Percentiles rank a stretch among this genome's conserved stretches.
Conservation (phyloP, 1,140 invertebrate genomes). For the Zaprionus vittiger region DNA sequence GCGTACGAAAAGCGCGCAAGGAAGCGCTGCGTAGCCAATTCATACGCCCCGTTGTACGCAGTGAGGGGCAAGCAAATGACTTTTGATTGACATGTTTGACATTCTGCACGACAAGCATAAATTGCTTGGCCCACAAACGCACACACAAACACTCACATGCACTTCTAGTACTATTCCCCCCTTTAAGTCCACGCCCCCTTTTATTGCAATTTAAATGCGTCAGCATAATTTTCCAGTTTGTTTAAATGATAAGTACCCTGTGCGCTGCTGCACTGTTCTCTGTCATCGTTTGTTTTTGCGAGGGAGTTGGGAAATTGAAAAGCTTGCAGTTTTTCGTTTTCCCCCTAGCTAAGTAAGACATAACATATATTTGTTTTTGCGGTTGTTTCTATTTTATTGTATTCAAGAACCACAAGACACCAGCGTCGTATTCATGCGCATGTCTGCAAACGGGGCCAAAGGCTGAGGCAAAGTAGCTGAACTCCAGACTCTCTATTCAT, state of each 20-base stretch:
- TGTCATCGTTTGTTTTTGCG: slow-evolving; percentile 21
- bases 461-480: slow-evolving; percentile 30
- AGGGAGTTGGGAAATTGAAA: slow-evolving; percentile 40
- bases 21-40: slow-evolving; percentile 41
- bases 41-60: slow-evolving; percentile 53
- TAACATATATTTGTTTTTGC: slow-evolving; percentile 27
- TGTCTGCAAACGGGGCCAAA: slow-evolving; percentile 31
- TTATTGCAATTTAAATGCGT: slow-evolving; percentile 77
- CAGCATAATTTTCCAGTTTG: slow-evolving; percentile 72
- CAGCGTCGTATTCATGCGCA: slow-evolving; percentile 42
- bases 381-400: slow-evolving; percentile 39
- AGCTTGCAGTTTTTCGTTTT: slow-evolving; percentile 39
- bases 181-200: slow-evolving; percentile 28
- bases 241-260: slow-evolving; percentile 44
- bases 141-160: not conserved
- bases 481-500: not conserved
- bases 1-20: slow-evolving; percentile 16
- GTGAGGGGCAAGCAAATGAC: slow-evolving; percentile 67
- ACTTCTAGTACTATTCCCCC: not conserved
- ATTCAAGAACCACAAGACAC: slow-evolving; percentile 24
- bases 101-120: slow-evolving; percentile 78
- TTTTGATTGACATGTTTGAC: slow-evolving; percentile 82
- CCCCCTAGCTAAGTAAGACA: not conserved
- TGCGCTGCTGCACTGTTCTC: not conserved
- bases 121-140: slow-evolving; percentile 48